These are phyloP conservation scores for Chrosomus eos DNA, from an alignment of 2,797 vertebrate species.

Conservation along the genomic window DNA sequence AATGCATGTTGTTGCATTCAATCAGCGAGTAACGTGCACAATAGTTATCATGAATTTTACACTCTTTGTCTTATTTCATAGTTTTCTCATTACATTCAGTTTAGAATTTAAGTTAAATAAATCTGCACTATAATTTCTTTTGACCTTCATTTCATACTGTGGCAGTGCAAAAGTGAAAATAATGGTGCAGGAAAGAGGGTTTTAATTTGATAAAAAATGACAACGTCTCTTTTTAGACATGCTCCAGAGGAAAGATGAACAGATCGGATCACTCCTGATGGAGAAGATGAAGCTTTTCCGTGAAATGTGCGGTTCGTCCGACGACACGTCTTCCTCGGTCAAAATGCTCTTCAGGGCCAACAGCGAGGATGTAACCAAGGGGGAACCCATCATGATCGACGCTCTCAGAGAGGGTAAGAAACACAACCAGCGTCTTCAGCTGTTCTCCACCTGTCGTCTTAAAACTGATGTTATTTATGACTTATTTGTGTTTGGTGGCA, in stretches of 20 bases:
- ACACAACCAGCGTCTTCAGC: background rate
- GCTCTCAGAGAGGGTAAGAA: constrained; percentile 90
- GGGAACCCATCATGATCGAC: constrained; percentile 88
- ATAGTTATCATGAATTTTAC: background rate
- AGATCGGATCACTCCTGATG: constrained; percentile 89
- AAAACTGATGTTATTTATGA: constrained; percentile 8
- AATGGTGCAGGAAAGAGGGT: background rate
- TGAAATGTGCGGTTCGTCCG: constrained; percentile 80
- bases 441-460: constrained; percentile 4
- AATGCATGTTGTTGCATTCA: background rate
- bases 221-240: constrained; percentile 77
- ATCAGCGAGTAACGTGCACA: background rate
- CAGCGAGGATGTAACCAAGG: constrained; percentile 84
- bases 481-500: constrained; percentile 2
- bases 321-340: constrained; percentile 62
- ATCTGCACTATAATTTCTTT: background rate
- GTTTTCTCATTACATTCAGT: background rate
- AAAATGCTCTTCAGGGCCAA: constrained; percentile 87
- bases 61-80: background rate
- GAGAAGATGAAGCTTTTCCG: constrained; percentile 93
- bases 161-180: background rate
- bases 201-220: background rate
- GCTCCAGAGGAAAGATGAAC: constrained; percentile 91
- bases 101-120: background rate
- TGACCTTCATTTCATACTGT: background rate